These are phyloP conservation scores for Coenonympha arcania DNA, from an alignment of 2,888 invertebrate species.

Conservation along the genomic window DNA sequence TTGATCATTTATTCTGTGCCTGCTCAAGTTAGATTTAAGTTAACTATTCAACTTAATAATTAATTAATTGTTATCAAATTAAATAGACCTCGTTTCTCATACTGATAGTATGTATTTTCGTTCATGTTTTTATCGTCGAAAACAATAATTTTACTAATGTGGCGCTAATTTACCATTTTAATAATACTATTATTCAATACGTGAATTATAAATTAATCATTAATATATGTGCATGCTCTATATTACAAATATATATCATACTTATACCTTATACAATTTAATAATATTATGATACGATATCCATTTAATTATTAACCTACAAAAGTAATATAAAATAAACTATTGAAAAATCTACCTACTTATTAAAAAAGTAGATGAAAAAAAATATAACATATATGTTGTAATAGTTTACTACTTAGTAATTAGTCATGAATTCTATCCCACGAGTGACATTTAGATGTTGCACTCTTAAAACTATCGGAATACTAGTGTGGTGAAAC, in stretches of 20 bases:
- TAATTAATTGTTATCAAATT: conserved; percentile 13
- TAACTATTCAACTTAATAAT: conserved; percentile 36
- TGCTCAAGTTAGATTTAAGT: conserved; percentile 56
- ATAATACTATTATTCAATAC: conserved; percentile 10
- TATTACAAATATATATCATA: conserved; percentile 29
- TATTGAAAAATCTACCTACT: conserved; percentile 23
- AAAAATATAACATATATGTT: conserved; percentile 36
- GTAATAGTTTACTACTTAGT: conserved; percentile 57
- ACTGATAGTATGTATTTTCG: conserved; percentile 11
- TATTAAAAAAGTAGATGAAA: conserved; percentile 30
- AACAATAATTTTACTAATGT: conserved; percentile 15
- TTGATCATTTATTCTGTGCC: conserved; percentile 51
- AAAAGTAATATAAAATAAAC: conserved; percentile 25
- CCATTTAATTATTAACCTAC: conserved; percentile 31
- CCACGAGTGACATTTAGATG: conserved; percentile 28
- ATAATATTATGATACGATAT: conserved; percentile 38
- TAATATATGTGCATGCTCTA: conserved; percentile 32
- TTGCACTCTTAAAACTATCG: conserved; percentile 25
- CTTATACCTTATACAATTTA: conserved; percentile 30
- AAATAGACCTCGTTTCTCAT: conserved; percentile 3
- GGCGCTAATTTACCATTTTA: conserved; percentile 16
- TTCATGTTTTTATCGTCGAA: conserved; percentile 15
- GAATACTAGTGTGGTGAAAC: conserved; percentile 10
- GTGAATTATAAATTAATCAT: conserved; percentile 13
- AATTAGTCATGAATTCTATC: conserved; percentile 28